Base-by-base conservation (phyloP, 2,888 invertebrate species). In the Ethmia dodecea region DNA sequence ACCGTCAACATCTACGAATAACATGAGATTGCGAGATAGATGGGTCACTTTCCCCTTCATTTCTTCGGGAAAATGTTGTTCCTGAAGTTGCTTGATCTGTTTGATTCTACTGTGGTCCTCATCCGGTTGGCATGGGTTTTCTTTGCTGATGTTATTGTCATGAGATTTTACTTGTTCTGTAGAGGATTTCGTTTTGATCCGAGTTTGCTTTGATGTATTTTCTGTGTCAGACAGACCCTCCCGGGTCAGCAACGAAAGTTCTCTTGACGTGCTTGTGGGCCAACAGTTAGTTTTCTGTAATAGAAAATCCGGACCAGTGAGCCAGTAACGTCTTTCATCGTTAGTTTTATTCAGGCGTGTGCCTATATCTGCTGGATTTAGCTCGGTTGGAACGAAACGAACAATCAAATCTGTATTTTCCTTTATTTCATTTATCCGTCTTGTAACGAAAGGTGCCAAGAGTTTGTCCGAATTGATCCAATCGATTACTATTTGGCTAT, bases 401-500 rank as follows among this genome's bases (percentile, higher is more conserved):
- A 18, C 8, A 5, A 18, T 18, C 18, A 18, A 18, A 18, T 18
- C 18, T 18, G 4, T 18, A 8, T 18, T 5, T 8, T 8, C 8
- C 8, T 18, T 18, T 18, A 18, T 18, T 18, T 18, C 18, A 5
- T 18, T 8, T 8, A 18, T 8, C 8, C 18, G 4, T 18, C 18
- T 18, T 18, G 18, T 8, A 5, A 18, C 5, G 8, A 18, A 18
- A 8, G 18, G 18, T 4, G 18, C 5, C 8, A 18, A 18, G 8
- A 18, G 4, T 18, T 18, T 18, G 18, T 18, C 18, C 1, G 42
- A 32, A 3, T 34, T 32, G 5, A 16, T n/a, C 47, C 44, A 47
- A 4, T 10, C 13, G 0, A 43, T 3, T 0, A 40, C 43, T n/a
- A 48, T 28, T 3, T 18, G 31, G 27, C 48, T 48, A 9, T 45